Percentiles rank a stretch among this genome's conserved stretches.
Evolutionary conservation across 2,113 vertebrate genomes (phyloP).

Genomic region (Platichthys stellatus): DNA sequence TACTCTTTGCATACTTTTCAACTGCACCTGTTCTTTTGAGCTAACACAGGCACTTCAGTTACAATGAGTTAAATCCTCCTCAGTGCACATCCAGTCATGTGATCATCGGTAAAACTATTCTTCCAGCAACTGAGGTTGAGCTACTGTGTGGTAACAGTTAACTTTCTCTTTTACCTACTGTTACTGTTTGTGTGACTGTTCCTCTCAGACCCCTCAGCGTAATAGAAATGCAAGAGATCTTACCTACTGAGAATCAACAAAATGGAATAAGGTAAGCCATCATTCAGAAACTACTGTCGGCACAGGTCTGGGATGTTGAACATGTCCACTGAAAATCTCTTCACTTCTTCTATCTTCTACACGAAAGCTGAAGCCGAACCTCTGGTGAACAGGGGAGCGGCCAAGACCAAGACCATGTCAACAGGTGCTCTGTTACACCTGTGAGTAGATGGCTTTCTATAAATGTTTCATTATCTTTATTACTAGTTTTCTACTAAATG

Average conservation of each 20-base stretch:
- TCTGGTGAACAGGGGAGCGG: constrained; percentile 30
- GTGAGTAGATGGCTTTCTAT: constrained; percentile 33
- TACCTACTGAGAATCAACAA: accelerated
- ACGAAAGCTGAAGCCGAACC: background rate
- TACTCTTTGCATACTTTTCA: constrained; percentile 1
- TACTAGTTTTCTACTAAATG: background rate
- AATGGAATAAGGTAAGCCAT: background rate
- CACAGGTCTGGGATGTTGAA: background rate
- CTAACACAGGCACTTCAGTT: background rate
- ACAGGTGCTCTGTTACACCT: background rate
- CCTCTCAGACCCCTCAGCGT: background rate
- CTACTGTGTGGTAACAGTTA: background rate
- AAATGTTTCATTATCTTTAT: background rate
- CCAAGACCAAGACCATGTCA: constrained; percentile 8
- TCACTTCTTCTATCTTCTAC: background rate
- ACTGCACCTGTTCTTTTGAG: background rate
- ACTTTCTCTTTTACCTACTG: background rate
- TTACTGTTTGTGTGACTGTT: background rate
- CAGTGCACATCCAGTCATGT: background rate
- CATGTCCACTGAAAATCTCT: too few species aligned
- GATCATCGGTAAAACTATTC: too few species aligned
- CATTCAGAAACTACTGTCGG: background rate
- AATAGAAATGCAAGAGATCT: too few species aligned
- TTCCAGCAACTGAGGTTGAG: background rate
- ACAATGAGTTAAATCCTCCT: background rate